phyloP scores from a whole-genome alignment of 2,113 vertebrate genomes.

The Microtus richardsoni region DNA sequence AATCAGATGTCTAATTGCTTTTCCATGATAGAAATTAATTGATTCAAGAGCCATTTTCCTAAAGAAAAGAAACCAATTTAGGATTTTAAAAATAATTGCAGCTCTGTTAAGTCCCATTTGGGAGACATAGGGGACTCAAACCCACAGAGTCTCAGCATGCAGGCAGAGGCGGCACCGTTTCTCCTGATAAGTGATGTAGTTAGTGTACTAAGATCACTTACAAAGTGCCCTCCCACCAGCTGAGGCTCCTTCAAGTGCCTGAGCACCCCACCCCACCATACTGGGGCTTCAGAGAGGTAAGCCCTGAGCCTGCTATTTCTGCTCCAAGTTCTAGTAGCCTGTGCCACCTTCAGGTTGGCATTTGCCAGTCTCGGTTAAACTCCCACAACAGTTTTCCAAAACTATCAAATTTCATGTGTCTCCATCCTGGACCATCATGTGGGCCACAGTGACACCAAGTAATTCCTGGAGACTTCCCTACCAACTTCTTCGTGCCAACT shows the following conservation, averaged over 20 bases:
- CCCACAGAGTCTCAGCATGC: slow-evolving; percentile 8
- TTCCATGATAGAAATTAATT: slow-evolving; percentile 50
- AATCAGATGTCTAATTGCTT: slow-evolving; percentile 56
- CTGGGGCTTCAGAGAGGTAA: background rate
- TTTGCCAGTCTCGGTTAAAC: background rate
- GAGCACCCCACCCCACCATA: accelerated
- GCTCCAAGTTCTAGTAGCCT: background rate
- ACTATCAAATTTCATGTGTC: background rate
- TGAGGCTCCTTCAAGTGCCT: background rate
- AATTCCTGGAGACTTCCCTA: accelerated
- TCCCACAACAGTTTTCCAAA: too few relatives aligned
- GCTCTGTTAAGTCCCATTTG: slow-evolving; percentile 56
- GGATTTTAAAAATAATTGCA: slow-evolving; percentile 62
- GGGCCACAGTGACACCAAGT: accelerated
- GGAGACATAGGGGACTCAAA: background rate
- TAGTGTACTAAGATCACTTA: background rate
- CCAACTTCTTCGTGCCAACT: background rate
- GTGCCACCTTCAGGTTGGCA: background rate
- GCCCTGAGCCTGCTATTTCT: background rate
- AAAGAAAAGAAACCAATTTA: slow-evolving; percentile 69
- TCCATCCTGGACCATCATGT: background rate
- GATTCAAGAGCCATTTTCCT: slow-evolving; percentile 54
- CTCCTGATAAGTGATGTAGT: slow-evolving; percentile 52
- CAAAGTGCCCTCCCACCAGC: slow-evolving; percentile 31
- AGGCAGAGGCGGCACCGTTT: background rate